These are phyloP conservation scores for Megalops cyprinoides DNA, from an alignment of 2,797 vertebrate genomes.

Conservation along the genomic window DNA sequence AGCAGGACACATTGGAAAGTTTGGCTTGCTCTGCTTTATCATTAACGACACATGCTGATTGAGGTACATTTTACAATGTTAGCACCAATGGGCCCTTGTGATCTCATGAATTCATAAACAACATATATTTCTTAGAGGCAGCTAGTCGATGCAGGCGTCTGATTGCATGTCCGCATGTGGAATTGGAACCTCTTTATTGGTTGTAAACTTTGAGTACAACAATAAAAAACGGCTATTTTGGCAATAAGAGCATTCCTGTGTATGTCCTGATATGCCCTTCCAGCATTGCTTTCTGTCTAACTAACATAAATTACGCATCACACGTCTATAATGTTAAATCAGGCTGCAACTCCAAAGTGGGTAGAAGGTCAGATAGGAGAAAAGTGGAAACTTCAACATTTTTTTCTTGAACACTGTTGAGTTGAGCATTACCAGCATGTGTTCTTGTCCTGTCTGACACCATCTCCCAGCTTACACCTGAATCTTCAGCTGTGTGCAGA, in stretches of 20 bases:
- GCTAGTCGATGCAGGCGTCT: constrained; percentile 63
- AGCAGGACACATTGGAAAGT: neutral
- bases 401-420: too few species aligned
- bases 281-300: neutral
- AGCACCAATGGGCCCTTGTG: constrained; percentile 41
- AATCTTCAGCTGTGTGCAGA: neutral
- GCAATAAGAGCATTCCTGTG: constrained; percentile 60
- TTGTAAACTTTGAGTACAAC: constrained; percentile 60
- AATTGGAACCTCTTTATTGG: constrained; percentile 61
- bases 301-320: constrained; percentile 54
- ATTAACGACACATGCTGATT: constrained; percentile 26
- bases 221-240: constrained; percentile 62
- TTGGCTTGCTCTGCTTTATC: constrained; percentile 26
- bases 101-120: constrained; percentile 57
- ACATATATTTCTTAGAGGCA: constrained; percentile 66
- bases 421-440: neutral
- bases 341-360: neutral
- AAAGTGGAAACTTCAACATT: constrained; percentile 16
- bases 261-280: constrained; percentile 51
- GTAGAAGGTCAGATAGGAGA: constrained; percentile 6
- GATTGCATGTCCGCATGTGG: constrained; percentile 64
- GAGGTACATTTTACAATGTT: neutral
- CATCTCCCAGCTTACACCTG: neutral
- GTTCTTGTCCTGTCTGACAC: neutral
- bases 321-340: constrained; percentile 45